Evolutionary conservation across 1,140 invertebrate species (phyloP).

Genomic region (Choristoneura fumiferana): DNA sequence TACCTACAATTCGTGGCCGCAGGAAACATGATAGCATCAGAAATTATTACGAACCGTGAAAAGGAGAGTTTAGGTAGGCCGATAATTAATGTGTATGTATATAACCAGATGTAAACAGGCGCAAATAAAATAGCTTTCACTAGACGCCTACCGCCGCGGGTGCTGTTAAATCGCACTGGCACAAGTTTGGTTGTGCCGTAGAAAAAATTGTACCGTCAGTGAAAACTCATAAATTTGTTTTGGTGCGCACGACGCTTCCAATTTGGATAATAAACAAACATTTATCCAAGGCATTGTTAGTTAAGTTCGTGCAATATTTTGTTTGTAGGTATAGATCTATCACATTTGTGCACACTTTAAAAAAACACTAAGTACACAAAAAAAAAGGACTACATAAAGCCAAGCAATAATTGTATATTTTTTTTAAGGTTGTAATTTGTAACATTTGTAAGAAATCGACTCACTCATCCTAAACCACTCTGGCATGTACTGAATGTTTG

Average conservation of each 20-base stretch:
- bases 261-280: neutral
- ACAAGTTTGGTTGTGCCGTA: conserved; percentile 13
- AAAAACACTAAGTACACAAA: too few relatives aligned
- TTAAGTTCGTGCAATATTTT: too few relatives aligned
- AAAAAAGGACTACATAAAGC: too few relatives aligned
- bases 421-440: too few relatives aligned
- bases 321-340: too few relatives aligned
- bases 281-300: too few relatives aligned
- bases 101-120: conserved; percentile 34
- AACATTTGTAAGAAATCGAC: too few relatives aligned
- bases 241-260: conserved; percentile 30
- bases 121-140: conserved; percentile 48
- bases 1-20: conserved; percentile 6
- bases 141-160: conserved; percentile 38
- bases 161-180: neutral
- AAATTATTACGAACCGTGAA: conserved; percentile 35
- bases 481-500: too few relatives aligned
- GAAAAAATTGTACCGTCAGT: conserved; percentile 21
- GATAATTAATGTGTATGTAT: conserved; percentile 36
- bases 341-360: too few relatives aligned
- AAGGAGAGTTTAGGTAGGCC: conserved; percentile 34
- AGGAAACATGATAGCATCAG: conserved; percentile 10
- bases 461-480: too few relatives aligned
- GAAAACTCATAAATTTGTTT: conserved; percentile 13
- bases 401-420: too few relatives aligned